Evolutionary conservation across 1,140 invertebrate genomes (phyloP), one percentile per base, ranked within the genome.

Genomic region (Homalodisca vitripennis): DNA sequence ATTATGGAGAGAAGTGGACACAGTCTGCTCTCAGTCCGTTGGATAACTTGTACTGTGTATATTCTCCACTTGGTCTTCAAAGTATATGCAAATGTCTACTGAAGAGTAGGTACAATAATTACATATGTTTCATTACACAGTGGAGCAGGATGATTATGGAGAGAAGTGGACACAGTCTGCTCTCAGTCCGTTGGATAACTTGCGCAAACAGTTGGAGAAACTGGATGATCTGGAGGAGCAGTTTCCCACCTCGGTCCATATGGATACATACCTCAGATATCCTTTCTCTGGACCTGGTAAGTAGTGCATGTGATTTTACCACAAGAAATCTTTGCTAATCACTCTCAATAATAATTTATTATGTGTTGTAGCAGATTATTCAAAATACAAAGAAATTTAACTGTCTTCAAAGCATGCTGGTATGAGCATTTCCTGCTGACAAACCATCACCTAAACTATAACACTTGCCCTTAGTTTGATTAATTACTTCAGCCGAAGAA

Each of bases 211-310:
- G 73, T 77, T 92, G 46, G 85, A 91, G 57, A 91, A 91, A 75
- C 79, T 92, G 6, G 91, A 92, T 74, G 90, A 92, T 74, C 78
- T 92, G 14, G 91, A 91, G 74, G 91, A 92, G 77, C 89, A 92
- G 75, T 87, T 92, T 73, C 88, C 89, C 0, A 86, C 87, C 62
- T 77, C 87, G 64, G 85, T 86, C 1, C 79, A 81, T 70, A 81
- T 81, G 53, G 90, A 90, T 73, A 89, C 90, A 29, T 87, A 86
- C 1, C 76, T 92, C 53, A 82, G 89, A 57, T 91, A 91, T 79
- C 89, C 89, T 1, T 90, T 91, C 71, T 83, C 85, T 72, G 88
- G 89, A 76, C 79, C 86, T 80, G 86, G 88, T 84, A 30, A 47
- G 30, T n/a, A n/a, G n/a, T n/a, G n/a, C n/a, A n/a, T n/a, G n/a